Conservation (phyloP, 2,113 vertebrate genomes). For the Cephalopholis sonnerati region DNA sequence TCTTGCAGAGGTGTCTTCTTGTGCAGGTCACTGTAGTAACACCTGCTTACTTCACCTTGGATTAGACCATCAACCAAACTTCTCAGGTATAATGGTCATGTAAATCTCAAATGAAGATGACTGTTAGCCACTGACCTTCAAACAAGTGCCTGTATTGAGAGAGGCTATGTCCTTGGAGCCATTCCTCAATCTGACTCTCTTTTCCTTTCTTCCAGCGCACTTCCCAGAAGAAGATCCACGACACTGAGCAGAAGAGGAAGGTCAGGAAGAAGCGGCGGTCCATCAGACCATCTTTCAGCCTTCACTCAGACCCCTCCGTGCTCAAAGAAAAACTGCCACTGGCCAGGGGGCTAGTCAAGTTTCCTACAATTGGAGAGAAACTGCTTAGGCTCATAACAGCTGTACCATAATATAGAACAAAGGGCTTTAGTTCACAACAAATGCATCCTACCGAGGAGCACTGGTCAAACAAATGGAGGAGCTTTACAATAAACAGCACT, state of each 20-base stretch:
- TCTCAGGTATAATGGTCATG: not conserved
- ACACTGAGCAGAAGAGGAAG: slow-evolving; percentile 83
- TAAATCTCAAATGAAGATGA: slow-evolving; percentile 2
- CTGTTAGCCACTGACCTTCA: slow-evolving; percentile 87
- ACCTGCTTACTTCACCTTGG: not conserved
- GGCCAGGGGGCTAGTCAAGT: slow-evolving; percentile 16
- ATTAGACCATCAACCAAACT: not conserved
- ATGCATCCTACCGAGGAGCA: not conserved
- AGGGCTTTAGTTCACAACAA: not conserved
- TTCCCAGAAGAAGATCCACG: slow-evolving; percentile 89
- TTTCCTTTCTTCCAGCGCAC: slow-evolving; percentile 86
- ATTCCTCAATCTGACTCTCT: slow-evolving; percentile 88
- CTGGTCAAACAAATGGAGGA: not conserved
- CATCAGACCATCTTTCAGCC: slow-evolving; percentile 86
- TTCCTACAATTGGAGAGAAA: slow-evolving; percentile 36
- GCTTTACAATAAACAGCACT: slow-evolving; percentile 10
- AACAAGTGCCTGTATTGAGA: slow-evolving; percentile 89
- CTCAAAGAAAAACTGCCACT: slow-evolving; percentile 53
- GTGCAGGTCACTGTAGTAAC: not conserved
- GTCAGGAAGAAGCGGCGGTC: slow-evolving; percentile 88
- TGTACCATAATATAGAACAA: not conserved
- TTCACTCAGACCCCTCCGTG: slow-evolving; percentile 74
- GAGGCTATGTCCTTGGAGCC: slow-evolving; percentile 83
- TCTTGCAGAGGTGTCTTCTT: not conserved
- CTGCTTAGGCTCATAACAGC: slow-evolving; percentile 8